Evolutionary conservation across 2,888 invertebrate species (phyloP).

Genomic region (Erebia aethiops): DNA sequence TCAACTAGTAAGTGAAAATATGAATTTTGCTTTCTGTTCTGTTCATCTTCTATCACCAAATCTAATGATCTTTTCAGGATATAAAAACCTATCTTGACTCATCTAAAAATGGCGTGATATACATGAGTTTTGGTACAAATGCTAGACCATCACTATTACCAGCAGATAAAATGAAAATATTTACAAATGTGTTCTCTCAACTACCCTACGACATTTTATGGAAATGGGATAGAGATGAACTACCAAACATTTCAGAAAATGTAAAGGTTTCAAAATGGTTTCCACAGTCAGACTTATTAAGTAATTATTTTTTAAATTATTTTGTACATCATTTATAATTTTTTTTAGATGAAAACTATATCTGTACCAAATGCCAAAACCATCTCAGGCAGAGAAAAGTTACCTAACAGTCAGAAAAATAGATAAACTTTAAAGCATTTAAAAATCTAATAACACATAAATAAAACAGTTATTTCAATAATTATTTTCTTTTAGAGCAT

Average conservation of each 20-base stretch:
- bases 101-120: slow-evolving; percentile 66
- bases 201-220: slow-evolving; percentile 68
- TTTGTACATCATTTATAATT: neutral
- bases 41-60: too few relatives aligned
- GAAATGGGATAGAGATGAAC: slow-evolving; percentile 54
- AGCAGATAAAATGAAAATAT: slow-evolving; percentile 49
- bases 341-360: too few relatives aligned
- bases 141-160: slow-evolving; percentile 56
- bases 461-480: neutral
- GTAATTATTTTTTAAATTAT: slow-evolving; percentile 37
- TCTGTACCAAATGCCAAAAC: too few relatives aligned
- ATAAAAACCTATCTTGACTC: slow-evolving; percentile 60
- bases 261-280: slow-evolving; percentile 64
- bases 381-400: too few relatives aligned
- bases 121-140: slow-evolving; percentile 71
- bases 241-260: slow-evolving; percentile 52
- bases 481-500: slow-evolving; percentile 51
- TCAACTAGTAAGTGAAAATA: too few relatives aligned
- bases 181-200: slow-evolving; percentile 58
- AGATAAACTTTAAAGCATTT: too few relatives aligned
- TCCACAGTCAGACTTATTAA: slow-evolving; percentile 60
- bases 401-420: too few relatives aligned
- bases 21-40: too few relatives aligned
- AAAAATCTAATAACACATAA: too few relatives aligned
- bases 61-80: slow-evolving; percentile 48